Evolutionary conservation across 2,113 vertebrate species (phyloP).

Genomic region (Epinephelus moara): DNA sequence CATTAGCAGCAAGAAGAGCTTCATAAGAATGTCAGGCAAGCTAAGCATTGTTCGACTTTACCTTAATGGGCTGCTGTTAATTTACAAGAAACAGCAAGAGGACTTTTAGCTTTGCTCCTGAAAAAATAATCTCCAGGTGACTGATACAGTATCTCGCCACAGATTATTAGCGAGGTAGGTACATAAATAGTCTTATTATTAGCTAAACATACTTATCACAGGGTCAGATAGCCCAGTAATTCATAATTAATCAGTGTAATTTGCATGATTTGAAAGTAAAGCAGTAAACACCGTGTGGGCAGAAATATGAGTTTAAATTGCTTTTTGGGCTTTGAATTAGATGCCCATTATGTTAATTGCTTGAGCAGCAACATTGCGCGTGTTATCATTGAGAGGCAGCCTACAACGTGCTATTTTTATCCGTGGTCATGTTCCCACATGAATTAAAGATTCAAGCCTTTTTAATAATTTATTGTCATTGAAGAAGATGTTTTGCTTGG

Average conservation of each 20-base stretch:
- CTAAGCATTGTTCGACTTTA: neutral
- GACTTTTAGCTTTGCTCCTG: neutral
- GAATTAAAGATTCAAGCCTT: slow-evolving; percentile 76
- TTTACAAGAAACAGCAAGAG: neutral
- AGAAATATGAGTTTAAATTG: slow-evolving; percentile 22
- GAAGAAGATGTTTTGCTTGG: slow-evolving; percentile 71
- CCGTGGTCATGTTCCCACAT: slow-evolving; percentile 70
- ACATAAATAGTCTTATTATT: neutral
- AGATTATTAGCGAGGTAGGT: neutral
- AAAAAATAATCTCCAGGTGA: neutral
- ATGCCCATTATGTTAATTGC: slow-evolving; percentile 32
- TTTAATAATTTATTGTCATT: slow-evolving; percentile 81
- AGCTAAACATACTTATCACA: slow-evolving; percentile 15
- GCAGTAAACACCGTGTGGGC: neutral
- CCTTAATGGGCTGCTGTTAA: neutral
- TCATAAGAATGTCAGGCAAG: neutral
- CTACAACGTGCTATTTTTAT: slow-evolving; percentile 64
- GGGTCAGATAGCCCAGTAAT: slow-evolving; percentile 19
- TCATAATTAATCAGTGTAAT: slow-evolving; percentile 33
- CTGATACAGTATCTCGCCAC: neutral
- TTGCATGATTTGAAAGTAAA: slow-evolving; percentile 12
- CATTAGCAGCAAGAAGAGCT: slow-evolving; percentile 12
- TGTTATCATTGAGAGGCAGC: slow-evolving; percentile 27
- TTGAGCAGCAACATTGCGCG: slow-evolving; percentile 38
- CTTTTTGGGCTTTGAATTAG: slow-evolving; percentile 23